Evolutionary conservation across 2,113 vertebrate genomes (phyloP), one percentile per base, ranked within the genome.

Genomic region (Triplophysa dalaica): DNA sequence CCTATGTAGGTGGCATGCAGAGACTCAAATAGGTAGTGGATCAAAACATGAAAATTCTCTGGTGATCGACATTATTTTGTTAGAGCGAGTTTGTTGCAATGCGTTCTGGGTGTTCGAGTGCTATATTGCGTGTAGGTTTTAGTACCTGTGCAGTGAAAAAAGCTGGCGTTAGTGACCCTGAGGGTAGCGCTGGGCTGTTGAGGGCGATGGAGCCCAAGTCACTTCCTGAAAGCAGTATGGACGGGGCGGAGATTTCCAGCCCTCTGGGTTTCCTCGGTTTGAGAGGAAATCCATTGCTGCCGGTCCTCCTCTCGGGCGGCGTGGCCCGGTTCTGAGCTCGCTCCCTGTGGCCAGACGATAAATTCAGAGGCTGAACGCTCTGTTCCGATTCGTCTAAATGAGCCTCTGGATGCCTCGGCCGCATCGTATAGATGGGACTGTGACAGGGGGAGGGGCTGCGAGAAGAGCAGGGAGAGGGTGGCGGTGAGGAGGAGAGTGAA

Each of bases 241-340:
- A 95, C 6, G 95, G 93, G 1, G 95, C 89, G 0, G 93, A 94
- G 86, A 96, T 96, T 87, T 96, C 94, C 89, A 96, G 88, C 82
- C 95, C 93, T 94, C 95, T 96, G 90, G 95, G 95, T 86, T 95
- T 96, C 89, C 95, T 95, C 87, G 93, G 92, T 89, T 95, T 96
- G 83, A 94, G 93, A 79, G 93, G 95, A 77, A 94, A 92, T 89
- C 90, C 92, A 54, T 85, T 85, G 83, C 62, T 65, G 54, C 76
- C 45, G 60, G 75, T 62, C 72, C 85, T 87, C 85, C 87, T 87
- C 76, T 89, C 88, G 4, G 19, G 56, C 19, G 70, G 74, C 45
- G 75, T 78, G n/a, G 91, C 75, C 45, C 76, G 72, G 33, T 48
- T 56, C 56, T 75, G 92, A 83, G 92, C 92, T 88, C 94, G 94